phyloP scores from a whole-genome alignment of 1,140 invertebrate species.

The Pectinophora gossypiella region DNA sequence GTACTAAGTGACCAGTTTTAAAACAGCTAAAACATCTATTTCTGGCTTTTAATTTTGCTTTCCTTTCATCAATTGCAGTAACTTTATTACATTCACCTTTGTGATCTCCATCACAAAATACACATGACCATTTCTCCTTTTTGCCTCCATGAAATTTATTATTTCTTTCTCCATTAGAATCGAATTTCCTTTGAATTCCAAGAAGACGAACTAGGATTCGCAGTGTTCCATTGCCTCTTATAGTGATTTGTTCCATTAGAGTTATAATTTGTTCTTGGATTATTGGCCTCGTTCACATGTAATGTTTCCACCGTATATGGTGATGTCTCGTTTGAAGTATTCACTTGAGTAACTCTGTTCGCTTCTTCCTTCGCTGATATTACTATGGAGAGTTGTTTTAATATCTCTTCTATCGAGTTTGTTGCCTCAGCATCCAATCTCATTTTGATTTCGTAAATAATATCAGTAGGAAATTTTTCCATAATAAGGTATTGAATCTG shows the following conservation, averaged over 20 bases:
- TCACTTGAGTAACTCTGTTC: background rate
- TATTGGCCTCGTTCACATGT: background rate
- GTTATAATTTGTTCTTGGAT: background rate
- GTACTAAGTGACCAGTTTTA: background rate
- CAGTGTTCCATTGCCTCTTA: background rate
- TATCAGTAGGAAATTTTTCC: background rate
- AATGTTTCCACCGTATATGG: background rate
- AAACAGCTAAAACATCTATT: slow-evolving; percentile 4
- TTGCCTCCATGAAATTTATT: background rate
- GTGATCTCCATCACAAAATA: background rate
- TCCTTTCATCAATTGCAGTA: background rate
- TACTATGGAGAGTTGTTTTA: background rate
- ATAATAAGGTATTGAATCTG: too few relatives aligned
- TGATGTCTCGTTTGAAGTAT: background rate
- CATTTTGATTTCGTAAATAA: slow-evolving; percentile 8
- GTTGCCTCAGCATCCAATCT: background rate
- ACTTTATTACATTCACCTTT: background rate
- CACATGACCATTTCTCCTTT: background rate
- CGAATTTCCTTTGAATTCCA: too few relatives aligned
- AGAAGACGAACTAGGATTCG: background rate
- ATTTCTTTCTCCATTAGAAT: background rate
- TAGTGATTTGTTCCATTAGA: background rate
- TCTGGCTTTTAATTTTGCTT: background rate
- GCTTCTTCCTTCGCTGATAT: background rate
- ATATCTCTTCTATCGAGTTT: background rate